Evolutionary conservation across 2,888 invertebrate genomes (phyloP).

Genomic region (Drosophila glabriapex): DNA sequence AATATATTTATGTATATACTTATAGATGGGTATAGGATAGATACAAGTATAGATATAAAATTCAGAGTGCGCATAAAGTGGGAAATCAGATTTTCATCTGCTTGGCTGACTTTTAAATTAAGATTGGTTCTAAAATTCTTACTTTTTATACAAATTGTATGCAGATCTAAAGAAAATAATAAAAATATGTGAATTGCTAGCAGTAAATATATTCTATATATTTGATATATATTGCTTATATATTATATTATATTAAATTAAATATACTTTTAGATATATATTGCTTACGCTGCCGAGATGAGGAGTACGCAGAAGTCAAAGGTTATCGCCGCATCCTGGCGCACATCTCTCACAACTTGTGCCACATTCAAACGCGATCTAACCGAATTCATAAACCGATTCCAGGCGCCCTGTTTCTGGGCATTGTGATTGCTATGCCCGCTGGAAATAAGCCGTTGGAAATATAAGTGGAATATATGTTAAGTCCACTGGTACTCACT

Average conservation of each 20-base stretch:
- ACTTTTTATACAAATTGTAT: background rate
- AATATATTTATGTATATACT: no score
- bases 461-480: background rate
- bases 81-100: no score
- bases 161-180: background rate
- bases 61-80: no score
- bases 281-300: conserved; percentile 88
- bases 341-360: conserved; percentile 90
- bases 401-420: conserved; percentile 86
- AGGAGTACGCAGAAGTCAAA: conserved; percentile 91
- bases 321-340: conserved; percentile 89
- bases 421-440: conserved; percentile 63
- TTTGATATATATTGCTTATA: background rate
- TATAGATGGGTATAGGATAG: background rate
- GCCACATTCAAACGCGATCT: conserved; percentile 89
- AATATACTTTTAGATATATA: background rate
- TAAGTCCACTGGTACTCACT: conserved; percentile 41
- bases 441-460: background rate
- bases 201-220: background rate
- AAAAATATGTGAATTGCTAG: background rate
- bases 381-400: conserved; percentile 88
- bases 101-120: no score
- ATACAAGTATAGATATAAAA: background rate
- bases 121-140: no score
- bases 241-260: background rate